Conservation (phyloP, 2,888 invertebrate genomes). For the Vesta saturnalis region DNA sequence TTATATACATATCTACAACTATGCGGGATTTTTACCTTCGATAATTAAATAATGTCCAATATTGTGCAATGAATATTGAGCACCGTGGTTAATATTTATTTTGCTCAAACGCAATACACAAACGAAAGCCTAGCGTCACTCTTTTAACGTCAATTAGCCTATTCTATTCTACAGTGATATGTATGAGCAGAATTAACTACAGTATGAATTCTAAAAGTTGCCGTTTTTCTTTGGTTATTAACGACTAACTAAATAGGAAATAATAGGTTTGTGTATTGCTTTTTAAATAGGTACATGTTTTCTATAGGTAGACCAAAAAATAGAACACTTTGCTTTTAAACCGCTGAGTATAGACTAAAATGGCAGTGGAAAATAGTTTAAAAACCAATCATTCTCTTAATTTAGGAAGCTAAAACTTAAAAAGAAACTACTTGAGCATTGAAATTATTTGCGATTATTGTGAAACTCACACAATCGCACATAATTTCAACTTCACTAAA, state of each 20-base stretch:
- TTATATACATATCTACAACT: constrained; percentile 11
- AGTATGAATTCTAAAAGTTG: constrained; percentile 18
- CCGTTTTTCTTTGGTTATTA: constrained; percentile 12
- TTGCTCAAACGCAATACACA: constrained; percentile 46
- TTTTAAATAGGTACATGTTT: constrained; percentile 29
- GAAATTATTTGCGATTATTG: constrained; percentile 29
- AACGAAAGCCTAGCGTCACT: constrained; percentile 39
- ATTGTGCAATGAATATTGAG: constrained; percentile 51
- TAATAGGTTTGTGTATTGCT: constrained; percentile 35
- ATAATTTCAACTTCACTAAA: constrained; percentile 40
- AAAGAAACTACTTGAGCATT: no score
- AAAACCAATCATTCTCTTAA: constrained; percentile 21
- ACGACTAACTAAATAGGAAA: constrained; percentile 6
- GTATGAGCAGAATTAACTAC: constrained; percentile 57
- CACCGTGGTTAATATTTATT: constrained; percentile 53
- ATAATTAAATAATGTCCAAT: constrained; percentile 21
- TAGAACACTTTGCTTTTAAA: constrained; percentile 27
- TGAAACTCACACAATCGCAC: constrained; percentile 16
- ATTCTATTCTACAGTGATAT: constrained; percentile 54
- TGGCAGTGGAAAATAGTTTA: constrained; percentile 59
- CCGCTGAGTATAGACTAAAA: constrained; percentile 42
- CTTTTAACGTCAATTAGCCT: constrained; percentile 26
- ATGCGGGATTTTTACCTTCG: not conserved
- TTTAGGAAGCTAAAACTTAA: constrained; percentile 20
- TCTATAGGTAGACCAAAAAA: constrained; percentile 24